Conservation (phyloP, 2,113 vertebrate species). For the Anser brachyrhynchus region DNA sequence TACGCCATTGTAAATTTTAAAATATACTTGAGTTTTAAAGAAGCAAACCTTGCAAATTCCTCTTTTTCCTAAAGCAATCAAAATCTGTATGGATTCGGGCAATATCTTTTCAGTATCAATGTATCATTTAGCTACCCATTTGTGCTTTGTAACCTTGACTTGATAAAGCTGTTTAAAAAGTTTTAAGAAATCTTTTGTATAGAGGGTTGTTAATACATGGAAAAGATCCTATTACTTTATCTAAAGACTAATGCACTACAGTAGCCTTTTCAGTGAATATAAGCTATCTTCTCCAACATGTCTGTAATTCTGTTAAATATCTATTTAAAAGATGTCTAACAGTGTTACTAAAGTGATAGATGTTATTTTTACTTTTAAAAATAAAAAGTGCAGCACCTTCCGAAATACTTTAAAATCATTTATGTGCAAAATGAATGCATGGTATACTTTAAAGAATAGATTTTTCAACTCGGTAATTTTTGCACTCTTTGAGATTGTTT, state of each 20-base stretch:
- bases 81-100: constrained; percentile 10
- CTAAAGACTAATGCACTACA: constrained; percentile 50
- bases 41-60: constrained; percentile 25
- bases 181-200: constrained; percentile 53
- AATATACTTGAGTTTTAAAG: constrained; percentile 40
- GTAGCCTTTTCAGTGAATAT: constrained; percentile 60
- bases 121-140: constrained; percentile 39
- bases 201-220: constrained; percentile 40
- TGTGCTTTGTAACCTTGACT: constrained; percentile 48
- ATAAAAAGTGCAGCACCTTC: constrained; percentile 45
- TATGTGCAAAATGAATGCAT: constrained; percentile 67
- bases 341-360: constrained; percentile 36
- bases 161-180: constrained; percentile 36
- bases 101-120: constrained; percentile 9
- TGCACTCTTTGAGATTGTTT: constrained; percentile 72
- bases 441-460: constrained; percentile 65
- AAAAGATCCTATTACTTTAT: constrained; percentile 51
- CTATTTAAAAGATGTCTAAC: constrained; percentile 64
- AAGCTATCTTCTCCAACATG: constrained; percentile 44
- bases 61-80: constrained; percentile 32
- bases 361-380: constrained; percentile 71
- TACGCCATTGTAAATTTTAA: constrained; percentile 33
- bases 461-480: constrained; percentile 69
- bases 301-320: constrained; percentile 54
- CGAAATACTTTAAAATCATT: constrained; percentile 60